A percentile compares a stretch with the other conserved stretches of the same genome.
Conservation (phyloP, 1,140 invertebrate species). For the Drosophila ambigua region DNA sequence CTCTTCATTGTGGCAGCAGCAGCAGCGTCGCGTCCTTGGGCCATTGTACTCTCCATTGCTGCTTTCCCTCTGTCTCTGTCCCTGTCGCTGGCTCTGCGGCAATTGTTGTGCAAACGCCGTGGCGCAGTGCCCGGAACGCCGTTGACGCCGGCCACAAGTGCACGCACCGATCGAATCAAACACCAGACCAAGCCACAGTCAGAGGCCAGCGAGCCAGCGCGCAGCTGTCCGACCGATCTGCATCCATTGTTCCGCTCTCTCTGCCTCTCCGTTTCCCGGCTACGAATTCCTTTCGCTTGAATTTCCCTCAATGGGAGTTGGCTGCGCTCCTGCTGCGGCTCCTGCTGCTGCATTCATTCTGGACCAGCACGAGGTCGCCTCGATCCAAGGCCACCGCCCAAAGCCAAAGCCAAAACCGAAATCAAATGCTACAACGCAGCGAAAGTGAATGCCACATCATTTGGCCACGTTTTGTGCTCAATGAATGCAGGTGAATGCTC, state of each 20-base stretch:
- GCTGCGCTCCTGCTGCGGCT: no score
- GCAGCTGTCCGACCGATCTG: no score
- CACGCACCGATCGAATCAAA: conserved; percentile 1
- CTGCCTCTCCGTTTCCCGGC: no score
- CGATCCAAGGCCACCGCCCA: not conserved
- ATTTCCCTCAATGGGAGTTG: no score
- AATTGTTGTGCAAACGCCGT: conserved; percentile 67
- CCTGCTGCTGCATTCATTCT: no score
- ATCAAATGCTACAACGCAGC: conserved; percentile 7
- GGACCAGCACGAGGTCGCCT: conserved; percentile 1
- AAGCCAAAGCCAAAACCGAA: conserved; percentile 7
- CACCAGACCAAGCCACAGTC: no score
- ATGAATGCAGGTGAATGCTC: conserved; percentile 13
- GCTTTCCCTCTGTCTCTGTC: not conserved
- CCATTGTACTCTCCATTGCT: conserved; percentile 41
- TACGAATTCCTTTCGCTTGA: no score
- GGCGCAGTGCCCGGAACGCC: conserved; percentile 60
- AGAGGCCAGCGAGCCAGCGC: no score
- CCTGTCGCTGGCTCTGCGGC: conserved; percentile 1
- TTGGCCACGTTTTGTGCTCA: not conserved
- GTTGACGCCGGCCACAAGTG: conserved; percentile 60
- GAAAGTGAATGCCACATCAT: conserved; percentile 11
- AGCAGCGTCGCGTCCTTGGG: conserved; percentile 18
- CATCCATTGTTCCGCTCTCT: no score
- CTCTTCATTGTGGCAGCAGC: not conserved